Conservation (phyloP, 2,797 vertebrate species). For the Lacerta viridis region DNA sequence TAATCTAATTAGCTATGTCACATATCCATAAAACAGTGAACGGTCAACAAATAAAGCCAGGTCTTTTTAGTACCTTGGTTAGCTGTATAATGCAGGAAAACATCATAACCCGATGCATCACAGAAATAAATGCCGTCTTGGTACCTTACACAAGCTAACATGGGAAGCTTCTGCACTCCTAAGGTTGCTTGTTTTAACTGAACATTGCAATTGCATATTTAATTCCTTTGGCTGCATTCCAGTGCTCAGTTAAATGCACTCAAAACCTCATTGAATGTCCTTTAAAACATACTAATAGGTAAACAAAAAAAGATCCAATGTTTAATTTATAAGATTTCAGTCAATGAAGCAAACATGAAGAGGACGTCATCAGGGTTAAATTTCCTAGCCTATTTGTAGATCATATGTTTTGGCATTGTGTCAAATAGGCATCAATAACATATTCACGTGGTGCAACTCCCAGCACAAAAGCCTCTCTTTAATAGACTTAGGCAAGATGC, state of each 20-base stretch:
- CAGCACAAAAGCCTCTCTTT: not conserved
- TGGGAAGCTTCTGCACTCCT: not conserved
- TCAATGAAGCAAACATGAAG: not conserved
- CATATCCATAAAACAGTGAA: not conserved
- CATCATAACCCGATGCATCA: not conserved
- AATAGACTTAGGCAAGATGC: not conserved
- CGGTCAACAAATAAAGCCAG: not conserved
- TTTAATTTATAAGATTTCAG: not conserved
- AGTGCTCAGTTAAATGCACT: not conserved
- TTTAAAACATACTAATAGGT: not conserved
- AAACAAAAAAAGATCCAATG: not conserved
- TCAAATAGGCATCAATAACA: constrained; percentile 6
- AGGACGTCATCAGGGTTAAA: not conserved
- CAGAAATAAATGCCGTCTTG: not conserved
- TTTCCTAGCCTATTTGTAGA: not conserved
- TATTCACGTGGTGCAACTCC: not conserved
- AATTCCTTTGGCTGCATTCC: not conserved
- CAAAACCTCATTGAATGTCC: not conserved
- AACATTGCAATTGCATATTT: not conserved
- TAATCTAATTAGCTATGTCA: constrained; percentile 2
- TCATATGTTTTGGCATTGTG: not conserved
- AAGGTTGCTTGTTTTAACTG: constrained; percentile 10
- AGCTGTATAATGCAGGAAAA: not conserved
- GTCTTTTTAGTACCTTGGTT: not conserved
- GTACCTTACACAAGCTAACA: not conserved